Evolutionary conservation across 2,797 vertebrate species (phyloP).

Genomic region (Schizopygopsis malacanthus): DNA sequence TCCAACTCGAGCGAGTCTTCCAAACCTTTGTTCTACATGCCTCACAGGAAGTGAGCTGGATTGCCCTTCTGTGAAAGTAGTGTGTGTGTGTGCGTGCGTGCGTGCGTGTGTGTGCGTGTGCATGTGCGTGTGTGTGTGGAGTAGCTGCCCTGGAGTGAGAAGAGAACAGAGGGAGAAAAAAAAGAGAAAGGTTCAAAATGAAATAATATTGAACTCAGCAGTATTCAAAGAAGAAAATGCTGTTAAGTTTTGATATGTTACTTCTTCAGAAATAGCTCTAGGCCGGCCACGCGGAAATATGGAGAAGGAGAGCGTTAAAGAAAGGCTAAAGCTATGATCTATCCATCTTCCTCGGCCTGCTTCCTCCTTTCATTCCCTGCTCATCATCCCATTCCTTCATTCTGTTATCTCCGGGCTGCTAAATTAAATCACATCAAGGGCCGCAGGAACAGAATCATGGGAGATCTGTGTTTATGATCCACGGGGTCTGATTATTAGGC

Average conservation of each 20-base stretch:
- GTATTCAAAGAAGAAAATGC: constrained; percentile 77
- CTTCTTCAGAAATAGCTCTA: constrained; percentile 69
- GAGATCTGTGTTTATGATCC: constrained; percentile 25
- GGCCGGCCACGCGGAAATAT: constrained; percentile 62
- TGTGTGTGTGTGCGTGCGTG: constrained; percentile 46
- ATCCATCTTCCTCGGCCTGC: constrained; percentile 64
- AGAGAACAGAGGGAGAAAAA: constrained; percentile 43
- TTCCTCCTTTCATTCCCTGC: constrained; percentile 58
- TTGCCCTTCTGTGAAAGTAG: constrained; percentile 76
- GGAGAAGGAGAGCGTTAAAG: constrained; percentile 61
- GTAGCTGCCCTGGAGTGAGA: constrained; percentile 70
- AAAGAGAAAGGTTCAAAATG: constrained; percentile 74
- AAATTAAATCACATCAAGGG: neutral
- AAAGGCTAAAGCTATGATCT: constrained; percentile 50
- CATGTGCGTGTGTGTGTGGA: too few species aligned
- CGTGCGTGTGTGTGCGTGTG: constrained; percentile 7
- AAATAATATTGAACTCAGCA: constrained; percentile 86
- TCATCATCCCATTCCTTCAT: constrained; percentile 18
- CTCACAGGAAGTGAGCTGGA: constrained; percentile 73
- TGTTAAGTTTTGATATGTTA: constrained; percentile 65
- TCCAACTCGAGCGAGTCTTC: constrained; percentile 50
- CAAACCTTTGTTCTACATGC: constrained; percentile 61
- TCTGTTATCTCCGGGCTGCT: constrained; percentile 3
- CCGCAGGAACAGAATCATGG: constrained; percentile 19
- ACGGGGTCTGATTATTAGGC: constrained; percentile 1